Evolutionary conservation across 2,797 vertebrate genomes (phyloP), one percentile per base, ranked within the genome.

Genomic region (Chelmon rostratus): DNA sequence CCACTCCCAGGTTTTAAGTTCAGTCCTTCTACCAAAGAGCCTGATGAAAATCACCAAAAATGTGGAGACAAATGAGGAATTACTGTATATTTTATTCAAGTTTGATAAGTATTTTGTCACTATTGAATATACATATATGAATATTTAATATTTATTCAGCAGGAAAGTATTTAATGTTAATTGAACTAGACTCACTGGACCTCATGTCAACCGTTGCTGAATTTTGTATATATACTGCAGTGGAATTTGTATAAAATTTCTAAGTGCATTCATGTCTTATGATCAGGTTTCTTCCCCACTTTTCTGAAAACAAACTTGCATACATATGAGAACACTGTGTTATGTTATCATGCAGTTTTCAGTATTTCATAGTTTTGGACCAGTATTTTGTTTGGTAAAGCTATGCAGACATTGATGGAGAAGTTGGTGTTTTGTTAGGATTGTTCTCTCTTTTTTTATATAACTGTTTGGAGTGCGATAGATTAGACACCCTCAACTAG

Each of bases 71-170:
- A 70, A 66, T 80, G 58, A 86, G 46, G 50, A 81, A 75, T 84
- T 71, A 77, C 68, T 90, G 77, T 82, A 70, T 84, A 85, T 86
- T 90, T 91, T 86, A 86, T 86, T 92, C 33, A 83, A 86, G 78
- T 76, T 79, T 87, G 64, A 91, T 90, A 84, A 90, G 90, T 91
- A 87, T 93, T 91, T 87, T 91, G 78, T 79, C 79, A 82, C 73
- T 67, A 74, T 88, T 90, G 85, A 85, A 86, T 82, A 72, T 83
- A 86, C 83, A 73, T 84, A 67, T 87, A 87, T 81, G 18, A 86
- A 86, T 94, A 95, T 95, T 94, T 95, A 94, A 93, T 95, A 94
- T 94, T 93, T 94, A 94, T 93, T 91, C 71, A 89, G 70, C 79
- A 71, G 80, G 76, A 85, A 78, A 79, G 72, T 65, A 89, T 89